These are phyloP conservation scores for Sebastes goodei DNA, from an alignment of 2,797 vertebrate species.

Conservation along the genomic window DNA sequence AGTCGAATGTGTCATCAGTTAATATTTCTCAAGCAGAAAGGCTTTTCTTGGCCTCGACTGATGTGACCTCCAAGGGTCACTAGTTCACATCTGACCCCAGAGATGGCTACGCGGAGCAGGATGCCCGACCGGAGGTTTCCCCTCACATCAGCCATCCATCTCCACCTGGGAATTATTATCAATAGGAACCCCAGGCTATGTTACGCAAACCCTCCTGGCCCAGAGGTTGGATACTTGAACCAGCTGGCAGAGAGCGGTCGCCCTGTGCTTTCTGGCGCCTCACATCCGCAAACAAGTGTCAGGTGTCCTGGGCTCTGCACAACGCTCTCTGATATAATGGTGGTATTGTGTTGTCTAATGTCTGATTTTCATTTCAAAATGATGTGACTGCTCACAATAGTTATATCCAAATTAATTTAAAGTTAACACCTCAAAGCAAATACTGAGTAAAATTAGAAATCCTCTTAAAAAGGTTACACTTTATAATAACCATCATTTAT, in stretches of 20 bases:
- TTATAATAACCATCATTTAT: too few species aligned
- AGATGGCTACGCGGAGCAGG: conserved; percentile 42
- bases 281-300: conserved; percentile 65
- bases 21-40: not conserved
- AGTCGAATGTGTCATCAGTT: not conserved
- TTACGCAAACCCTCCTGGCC: conserved; percentile 59
- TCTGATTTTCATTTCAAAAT: not conserved
- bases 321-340: conserved; percentile 22
- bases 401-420: not conserved
- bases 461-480: not conserved
- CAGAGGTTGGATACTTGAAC: conserved; percentile 53
- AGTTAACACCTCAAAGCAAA: not conserved
- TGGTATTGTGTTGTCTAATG: conserved; percentile 35
- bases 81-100: conserved; percentile 36
- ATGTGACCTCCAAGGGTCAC: conserved; percentile 55
- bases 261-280: conserved; percentile 29
- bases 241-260: conserved; percentile 50
- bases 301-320: conserved; percentile 44
- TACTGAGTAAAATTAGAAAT: not conserved
- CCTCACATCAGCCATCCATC: conserved; percentile 75
- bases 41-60: not conserved
- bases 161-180: conserved; percentile 79
- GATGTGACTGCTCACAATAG: not conserved
- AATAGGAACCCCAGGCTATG: conserved; percentile 69
- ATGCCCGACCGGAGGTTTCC: conserved; percentile 55